Evolutionary conservation across 2,797 vertebrate genomes (phyloP).

Genomic region (Eulemur albifrons): DNA sequence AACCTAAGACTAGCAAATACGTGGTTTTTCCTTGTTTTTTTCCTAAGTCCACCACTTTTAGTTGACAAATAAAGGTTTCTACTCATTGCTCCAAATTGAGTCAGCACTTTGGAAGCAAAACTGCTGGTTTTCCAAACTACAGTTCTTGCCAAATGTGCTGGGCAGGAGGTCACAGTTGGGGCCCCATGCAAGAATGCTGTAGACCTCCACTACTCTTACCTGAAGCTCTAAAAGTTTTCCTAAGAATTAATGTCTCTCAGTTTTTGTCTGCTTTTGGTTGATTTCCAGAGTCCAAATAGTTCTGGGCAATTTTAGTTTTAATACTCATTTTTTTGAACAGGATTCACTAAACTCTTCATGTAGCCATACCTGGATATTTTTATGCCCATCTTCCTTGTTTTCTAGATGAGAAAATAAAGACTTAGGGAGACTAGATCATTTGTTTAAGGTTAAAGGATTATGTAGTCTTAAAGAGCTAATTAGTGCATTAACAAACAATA

Average conservation of each 20-base stretch:
- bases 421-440: not conserved
- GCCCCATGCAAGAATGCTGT: not conserved
- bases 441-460: not conserved
- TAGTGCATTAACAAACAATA: not conserved
- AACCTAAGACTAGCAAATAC: not conserved
- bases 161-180: not conserved
- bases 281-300: not conserved
- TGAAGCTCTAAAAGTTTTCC: not conserved
- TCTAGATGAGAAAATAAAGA: slow-evolving; percentile 29
- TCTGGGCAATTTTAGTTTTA: not conserved
- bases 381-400: not conserved
- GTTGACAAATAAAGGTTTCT: not conserved
- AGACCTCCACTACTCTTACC: not conserved
- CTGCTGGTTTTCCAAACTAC: not conserved
- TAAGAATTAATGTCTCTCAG: not conserved
- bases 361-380: not conserved
- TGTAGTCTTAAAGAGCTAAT: not conserved
- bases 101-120: not conserved
- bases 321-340: not conserved
- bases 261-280: not conserved
- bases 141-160: not conserved
- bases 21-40: not conserved
- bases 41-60: not conserved
- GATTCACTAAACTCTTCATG: not conserved
- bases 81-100: not conserved